Conservation (phyloP, 2,797 vertebrate genomes). For the Poecilia wingei region DNA sequence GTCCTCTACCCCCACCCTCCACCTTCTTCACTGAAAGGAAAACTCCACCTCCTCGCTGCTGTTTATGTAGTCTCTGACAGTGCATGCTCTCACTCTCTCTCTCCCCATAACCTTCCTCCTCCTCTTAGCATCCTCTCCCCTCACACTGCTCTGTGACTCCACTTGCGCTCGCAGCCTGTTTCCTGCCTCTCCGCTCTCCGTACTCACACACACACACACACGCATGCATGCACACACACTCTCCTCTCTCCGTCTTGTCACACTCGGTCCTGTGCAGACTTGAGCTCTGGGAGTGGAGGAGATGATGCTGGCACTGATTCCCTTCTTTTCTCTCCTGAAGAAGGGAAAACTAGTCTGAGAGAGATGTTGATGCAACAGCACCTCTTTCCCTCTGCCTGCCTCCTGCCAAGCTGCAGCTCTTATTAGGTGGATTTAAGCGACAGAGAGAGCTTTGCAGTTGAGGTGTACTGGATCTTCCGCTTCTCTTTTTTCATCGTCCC, state of each 20-base stretch:
- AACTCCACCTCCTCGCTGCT: conserved; percentile 75
- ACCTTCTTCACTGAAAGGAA: conserved; percentile 62
- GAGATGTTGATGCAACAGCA: conserved; percentile 71
- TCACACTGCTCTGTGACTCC: conserved; percentile 65
- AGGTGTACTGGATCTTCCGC: conserved; percentile 59
- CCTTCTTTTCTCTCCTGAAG: conserved; percentile 33
- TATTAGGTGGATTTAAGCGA: conserved; percentile 63
- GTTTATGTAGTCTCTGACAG: conserved; percentile 76
- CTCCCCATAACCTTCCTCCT: conserved; percentile 36
- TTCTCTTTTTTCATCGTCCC: conserved; percentile 38
- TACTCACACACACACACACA: conserved; percentile 3
- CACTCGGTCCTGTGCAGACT: conserved; percentile 61
- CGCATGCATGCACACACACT: conserved; percentile 37
- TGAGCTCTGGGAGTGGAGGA: conserved; percentile 39
- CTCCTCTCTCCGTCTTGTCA: conserved; percentile 24
- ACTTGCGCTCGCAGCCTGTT: conserved; percentile 61
- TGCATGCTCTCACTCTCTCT: conserved; percentile 48
- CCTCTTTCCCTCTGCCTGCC: conserved; percentile 49
- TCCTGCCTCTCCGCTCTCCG: conserved; percentile 43
- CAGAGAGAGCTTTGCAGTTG: conserved; percentile 60
- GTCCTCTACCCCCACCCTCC: conserved; percentile 19
- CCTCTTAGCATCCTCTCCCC: conserved; percentile 50
- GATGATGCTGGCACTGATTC: conserved; percentile 47
- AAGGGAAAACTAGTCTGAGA: conserved; percentile 46
- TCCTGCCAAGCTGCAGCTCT: conserved; percentile 40